Evolutionary conservation across 1,140 invertebrate species (phyloP), one percentile per base, ranked within the genome.

Genomic region (Trichonephila inaurata): DNA sequence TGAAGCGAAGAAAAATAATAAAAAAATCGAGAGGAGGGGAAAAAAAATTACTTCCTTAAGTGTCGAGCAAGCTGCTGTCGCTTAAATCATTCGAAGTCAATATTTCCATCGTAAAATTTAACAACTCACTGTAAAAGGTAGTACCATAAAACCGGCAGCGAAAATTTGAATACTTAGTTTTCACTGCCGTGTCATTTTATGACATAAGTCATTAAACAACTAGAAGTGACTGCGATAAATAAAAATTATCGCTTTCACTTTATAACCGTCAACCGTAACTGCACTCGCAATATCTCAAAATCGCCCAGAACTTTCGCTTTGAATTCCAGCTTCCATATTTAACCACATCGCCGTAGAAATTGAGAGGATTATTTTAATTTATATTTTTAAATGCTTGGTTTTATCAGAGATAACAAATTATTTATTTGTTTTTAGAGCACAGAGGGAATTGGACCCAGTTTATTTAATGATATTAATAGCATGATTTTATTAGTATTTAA

Each of bases 121-220:
- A 85, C 82, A 85, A 60, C 82, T 85, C 21, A n/a, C 44, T 60
- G 58, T 85, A 10, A 60, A 28, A 21, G 82, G 21, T 24, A 60
- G 82, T 60, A 24, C 82, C 82, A 60, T 85, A 85, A 85, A 85
- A 85, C 28, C 82, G 51, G 82, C 82, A 58, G 82, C 51, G 82
- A 85, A 85, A 85, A 85, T 85, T 85, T 85, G 82, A 85, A 85
- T 85, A 60, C 82, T 85, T 85, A 85, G 44, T 85, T 85, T 85
- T 85, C 82, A 85, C 82, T 28, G 21, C 21, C 44, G 44, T 85
- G 82, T 85, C 82, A 85, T 85, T 85, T 85, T 85, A 85, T 85
- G 82, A 85, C 82, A 85, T 85, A 85, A 85, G 82, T 85, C 82
- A 85, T 85, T 85, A 85, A 85, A 85, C 82, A 85, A 85, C 44